A percentile compares a stretch with the other conserved stretches of the same genome.
phyloP scores from a whole-genome alignment of 2,888 invertebrate genomes.

The Drosophila recens region DNA sequence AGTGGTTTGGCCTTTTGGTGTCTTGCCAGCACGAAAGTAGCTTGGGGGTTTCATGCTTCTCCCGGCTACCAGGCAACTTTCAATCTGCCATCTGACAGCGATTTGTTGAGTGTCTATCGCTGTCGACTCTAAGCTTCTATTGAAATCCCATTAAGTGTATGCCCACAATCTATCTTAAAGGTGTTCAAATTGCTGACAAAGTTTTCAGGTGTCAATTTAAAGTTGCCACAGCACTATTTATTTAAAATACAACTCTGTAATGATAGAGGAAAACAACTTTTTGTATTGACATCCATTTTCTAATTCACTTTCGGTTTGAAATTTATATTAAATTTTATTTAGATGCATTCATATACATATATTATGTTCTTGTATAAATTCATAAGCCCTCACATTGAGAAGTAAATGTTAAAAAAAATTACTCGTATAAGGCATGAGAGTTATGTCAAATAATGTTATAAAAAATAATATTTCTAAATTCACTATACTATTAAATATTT shows the following conservation, averaged over 20 bases:
- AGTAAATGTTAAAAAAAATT: no score
- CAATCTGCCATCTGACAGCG: constrained; percentile 12
- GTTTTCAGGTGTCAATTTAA: constrained; percentile 8
- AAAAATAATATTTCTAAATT: no score
- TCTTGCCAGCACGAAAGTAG: not conserved
- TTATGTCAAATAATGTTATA: no score
- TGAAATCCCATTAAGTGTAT: constrained; percentile 18
- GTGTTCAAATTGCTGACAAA: constrained; percentile 9
- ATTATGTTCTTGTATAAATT: no score
- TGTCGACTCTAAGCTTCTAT: constrained; percentile 8
- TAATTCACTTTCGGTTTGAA: not conserved
- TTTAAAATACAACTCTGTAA: not conserved
- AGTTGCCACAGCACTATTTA: not conserved
- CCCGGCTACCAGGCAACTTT: constrained; percentile 19
- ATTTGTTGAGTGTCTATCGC: constrained; percentile 13
- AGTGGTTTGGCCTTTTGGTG: constrained; percentile 13
- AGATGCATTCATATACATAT: no score
- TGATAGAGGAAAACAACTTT: not conserved
- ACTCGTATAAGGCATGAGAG: no score
- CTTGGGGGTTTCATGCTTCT: constrained; percentile 12
- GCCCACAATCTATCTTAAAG: constrained; percentile 18
- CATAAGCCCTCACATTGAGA: no score
- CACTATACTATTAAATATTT: no score
- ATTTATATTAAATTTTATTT: no score
- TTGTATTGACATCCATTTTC: not conserved